Evolutionary conservation across 2,113 vertebrate genomes (phyloP), one percentile per base, ranked within the genome.

Genomic region (Corynorhinus townsendii): DNA sequence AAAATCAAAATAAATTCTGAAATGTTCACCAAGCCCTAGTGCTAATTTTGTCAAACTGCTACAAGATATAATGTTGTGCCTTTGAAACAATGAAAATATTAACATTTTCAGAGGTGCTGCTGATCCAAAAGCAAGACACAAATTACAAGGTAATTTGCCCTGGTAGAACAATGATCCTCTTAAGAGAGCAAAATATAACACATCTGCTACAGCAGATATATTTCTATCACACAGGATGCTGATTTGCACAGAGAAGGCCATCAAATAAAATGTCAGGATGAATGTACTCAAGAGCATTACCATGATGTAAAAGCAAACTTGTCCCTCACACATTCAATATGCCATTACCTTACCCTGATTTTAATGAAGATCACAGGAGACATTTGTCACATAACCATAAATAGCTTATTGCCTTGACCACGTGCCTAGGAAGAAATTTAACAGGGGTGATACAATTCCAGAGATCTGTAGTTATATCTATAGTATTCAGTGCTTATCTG

Each of bases 1-100:
- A 79, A 22, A 92, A 59, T 45, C 40, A 83, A 82, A 94, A 90
- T 94, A 62, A 92, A 38, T 87, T 49, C 35, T 26, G 35, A 86
- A 86, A 91, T 16, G 9, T 66, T 15, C 30, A 49, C 15, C 4
- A 85, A 28, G 11, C 6, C 35, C 28, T n/a, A 92, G 24, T 33
- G 7, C 33, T 85, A 59, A 68, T 76, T 86, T 86, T 82, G 26
- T n/a, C 77, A 85, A 81, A 85, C 6, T 81, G 1, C 54, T 89
- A 19, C 0, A 45, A 66, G 17, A 30, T 49, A 52, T 9, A 73
- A 54, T n/a, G 2, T 4, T 47, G 3, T 81, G 47, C 16, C 28
- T 71, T 66, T 49, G 10, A 72, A 84, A 59, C 19, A 30, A 89
- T 85, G 8, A 24, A 89, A 76, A 71, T 47, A 12, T 24, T 59